Evolutionary conservation across 2,888 invertebrate species (phyloP).

Genomic region (Drosophila monieri): DNA sequence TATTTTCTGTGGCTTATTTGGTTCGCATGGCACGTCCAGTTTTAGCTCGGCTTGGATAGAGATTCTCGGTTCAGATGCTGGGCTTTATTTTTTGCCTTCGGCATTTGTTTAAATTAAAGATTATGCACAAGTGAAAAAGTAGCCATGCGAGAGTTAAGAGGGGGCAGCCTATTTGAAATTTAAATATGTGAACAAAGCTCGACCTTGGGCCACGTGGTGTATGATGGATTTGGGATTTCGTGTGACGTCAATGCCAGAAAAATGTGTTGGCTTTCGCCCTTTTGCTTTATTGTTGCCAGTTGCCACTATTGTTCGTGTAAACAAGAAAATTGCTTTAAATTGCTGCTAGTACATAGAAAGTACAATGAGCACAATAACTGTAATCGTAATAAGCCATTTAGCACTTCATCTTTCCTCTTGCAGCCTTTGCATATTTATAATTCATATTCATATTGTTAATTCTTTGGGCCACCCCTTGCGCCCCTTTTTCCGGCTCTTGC

Average conservation of each 20-base stretch:
- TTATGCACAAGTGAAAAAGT: conserved; percentile 59
- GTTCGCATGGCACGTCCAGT: conserved; percentile 71
- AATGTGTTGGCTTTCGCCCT: conserved; percentile 7
- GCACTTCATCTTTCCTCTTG: conserved; percentile 53
- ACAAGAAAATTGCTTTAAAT: conserved; percentile 35
- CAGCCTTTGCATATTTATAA: conserved; percentile 58
- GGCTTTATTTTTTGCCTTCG: conserved; percentile 63
- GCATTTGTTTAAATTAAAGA: conserved; percentile 76
- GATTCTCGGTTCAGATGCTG: conserved; percentile 42
- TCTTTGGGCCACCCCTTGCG: conserved; percentile 43
- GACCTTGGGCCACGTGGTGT: conserved; percentile 50
- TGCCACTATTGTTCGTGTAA: conserved; percentile 23
- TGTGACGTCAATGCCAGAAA: conserved; percentile 33
- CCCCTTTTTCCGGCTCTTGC: neutral
- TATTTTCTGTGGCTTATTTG: conserved; percentile 56
- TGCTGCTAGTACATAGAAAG: conserved; percentile 29
- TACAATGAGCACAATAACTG: conserved; percentile 48
- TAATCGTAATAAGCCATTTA: conserved; percentile 73
- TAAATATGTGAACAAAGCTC: conserved; percentile 55
- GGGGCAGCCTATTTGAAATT: conserved; percentile 53
- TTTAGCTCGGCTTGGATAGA: conserved; percentile 52
- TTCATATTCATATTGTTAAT: conserved; percentile 75
- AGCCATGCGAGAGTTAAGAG: conserved; percentile 6
- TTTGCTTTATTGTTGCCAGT: neutral
- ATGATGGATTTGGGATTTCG: conserved; percentile 45